Base-by-base conservation (phyloP, 2,888 invertebrate genomes). In the Argyresthia albistria region DNA sequence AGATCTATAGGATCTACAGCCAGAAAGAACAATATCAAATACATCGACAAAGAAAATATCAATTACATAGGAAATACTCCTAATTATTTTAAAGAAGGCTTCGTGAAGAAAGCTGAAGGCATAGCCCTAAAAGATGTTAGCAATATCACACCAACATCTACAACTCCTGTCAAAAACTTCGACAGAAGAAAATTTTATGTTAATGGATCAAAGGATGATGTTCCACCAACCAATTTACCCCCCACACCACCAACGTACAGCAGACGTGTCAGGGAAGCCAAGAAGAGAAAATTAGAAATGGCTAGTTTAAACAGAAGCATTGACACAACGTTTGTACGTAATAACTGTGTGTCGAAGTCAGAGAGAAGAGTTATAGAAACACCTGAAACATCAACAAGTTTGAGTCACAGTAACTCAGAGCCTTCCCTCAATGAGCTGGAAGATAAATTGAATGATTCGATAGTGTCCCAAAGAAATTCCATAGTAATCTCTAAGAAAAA, bases 51-150 rank as follows among this genome's bases (percentile, higher is more conserved):
- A 69, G 87, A 88, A 62, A 88, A 89, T 58, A 66, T 83, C 10
- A 87, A 89, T 57, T 80, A 82, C 49, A 79, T 89, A 53, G 84
- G 86, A 7, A 88, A 88, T 57, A 91, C 91, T 52, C 91, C 90
- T 57, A 90, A 90, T 60, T 89, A 89, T 60, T 91, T 81, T 57
- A 90, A 88, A 64, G 90, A 90, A 58, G 90, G 90, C 3, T 90
- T 89, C 25, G 62, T 78, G 2, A 89, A 89, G 54, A 90, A 90
- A 68, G 66, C 80, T 25, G 89, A 89, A 58, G 82, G 72, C 1
- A 61, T 76, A 52, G 86, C 84, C 9, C 70, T 91, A 0, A 87
- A 90, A 69, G 91, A 91, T 65, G 89, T 91, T 8, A 91, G 91
- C 62, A 91, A 91, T 62, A 80, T 90, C n/a, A 90, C 90, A 3